phyloP scores from a whole-genome alignment of 1,140 invertebrate species.

The Trachymyrmex cornetzi region DNA sequence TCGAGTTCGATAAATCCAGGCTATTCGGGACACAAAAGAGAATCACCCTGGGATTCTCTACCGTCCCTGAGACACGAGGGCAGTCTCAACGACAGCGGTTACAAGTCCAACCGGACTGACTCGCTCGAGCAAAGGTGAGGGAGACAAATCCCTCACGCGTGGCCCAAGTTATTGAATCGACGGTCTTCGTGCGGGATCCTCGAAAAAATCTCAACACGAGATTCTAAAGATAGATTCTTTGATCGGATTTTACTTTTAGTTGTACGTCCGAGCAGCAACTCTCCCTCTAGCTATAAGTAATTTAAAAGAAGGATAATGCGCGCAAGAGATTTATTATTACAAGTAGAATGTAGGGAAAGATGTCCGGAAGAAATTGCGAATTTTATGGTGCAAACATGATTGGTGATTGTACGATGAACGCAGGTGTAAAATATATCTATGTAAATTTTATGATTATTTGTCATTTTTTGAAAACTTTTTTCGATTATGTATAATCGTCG shows the following conservation, averaged over 20 bases:
- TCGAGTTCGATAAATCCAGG: conserved; percentile 83
- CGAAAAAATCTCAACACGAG: not conserved
- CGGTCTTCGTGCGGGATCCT: not conserved
- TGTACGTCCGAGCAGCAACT: not conserved
- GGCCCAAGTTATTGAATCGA: conserved; percentile 1
- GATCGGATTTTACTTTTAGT: conserved; percentile 11
- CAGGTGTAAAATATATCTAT: conserved; percentile 34
- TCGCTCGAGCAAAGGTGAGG: conserved; percentile 93
- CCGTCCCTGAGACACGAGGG: conserved; percentile 93
- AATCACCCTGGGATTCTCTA: conserved; percentile 93
- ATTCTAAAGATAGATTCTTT: conserved; percentile 13
- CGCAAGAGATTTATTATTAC: conserved; percentile 2
- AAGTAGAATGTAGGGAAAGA: conserved; percentile 1
- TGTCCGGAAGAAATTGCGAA: conserved; percentile 8
- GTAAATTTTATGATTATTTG: conserved; percentile 16
- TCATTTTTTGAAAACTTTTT: conserved; percentile 24
- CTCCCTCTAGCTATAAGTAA: not conserved
- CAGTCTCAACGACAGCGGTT: conserved; percentile 94
- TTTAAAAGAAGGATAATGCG: conserved; percentile 1
- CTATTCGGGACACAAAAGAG: conserved; percentile 88
- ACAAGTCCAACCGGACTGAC: conserved; percentile 94
- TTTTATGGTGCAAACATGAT: conserved; percentile 13
- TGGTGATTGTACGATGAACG: conserved; percentile 29
- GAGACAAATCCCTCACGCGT: not conserved
- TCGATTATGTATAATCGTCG: conserved; percentile 1